phyloP scores from a whole-genome alignment of 2,113 vertebrate species.

The Dasyurus viverrinus region DNA sequence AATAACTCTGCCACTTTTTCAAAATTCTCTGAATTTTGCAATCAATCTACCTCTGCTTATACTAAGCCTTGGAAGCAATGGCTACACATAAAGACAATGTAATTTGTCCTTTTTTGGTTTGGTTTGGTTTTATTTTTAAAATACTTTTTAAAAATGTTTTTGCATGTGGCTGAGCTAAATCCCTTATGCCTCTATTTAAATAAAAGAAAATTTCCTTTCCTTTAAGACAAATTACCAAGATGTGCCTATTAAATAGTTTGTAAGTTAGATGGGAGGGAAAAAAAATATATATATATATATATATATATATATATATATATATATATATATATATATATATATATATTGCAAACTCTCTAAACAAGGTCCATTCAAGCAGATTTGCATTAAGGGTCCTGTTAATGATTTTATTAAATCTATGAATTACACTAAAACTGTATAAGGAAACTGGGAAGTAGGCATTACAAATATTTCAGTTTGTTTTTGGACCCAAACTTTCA shows the following conservation, averaged over 20 bases:
- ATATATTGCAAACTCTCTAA: background rate
- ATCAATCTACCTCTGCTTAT: background rate
- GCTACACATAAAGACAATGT: background rate
- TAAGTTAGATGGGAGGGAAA: background rate
- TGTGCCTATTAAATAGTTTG: background rate
- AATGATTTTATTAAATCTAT: background rate
- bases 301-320: too few relatives aligned
- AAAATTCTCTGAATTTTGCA: background rate
- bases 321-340: too few relatives aligned
- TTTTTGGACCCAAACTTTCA: background rate
- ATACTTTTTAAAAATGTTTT: background rate
- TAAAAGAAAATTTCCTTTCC: background rate
- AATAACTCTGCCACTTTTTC: background rate
- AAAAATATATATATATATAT: background rate
- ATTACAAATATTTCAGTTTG: background rate
- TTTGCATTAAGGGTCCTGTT: background rate
- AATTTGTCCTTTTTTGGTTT: background rate
- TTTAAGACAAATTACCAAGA: background rate
- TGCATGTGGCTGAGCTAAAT: background rate
- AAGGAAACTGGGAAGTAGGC: background rate
- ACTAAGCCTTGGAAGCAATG: background rate
- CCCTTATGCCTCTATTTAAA: background rate
- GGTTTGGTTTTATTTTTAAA: background rate
- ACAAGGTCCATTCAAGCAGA: background rate
- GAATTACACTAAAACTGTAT: background rate